These are phyloP conservation scores for Cardinalis cardinalis DNA, from an alignment of 2,113 vertebrate genomes.

Conservation along the genomic window DNA sequence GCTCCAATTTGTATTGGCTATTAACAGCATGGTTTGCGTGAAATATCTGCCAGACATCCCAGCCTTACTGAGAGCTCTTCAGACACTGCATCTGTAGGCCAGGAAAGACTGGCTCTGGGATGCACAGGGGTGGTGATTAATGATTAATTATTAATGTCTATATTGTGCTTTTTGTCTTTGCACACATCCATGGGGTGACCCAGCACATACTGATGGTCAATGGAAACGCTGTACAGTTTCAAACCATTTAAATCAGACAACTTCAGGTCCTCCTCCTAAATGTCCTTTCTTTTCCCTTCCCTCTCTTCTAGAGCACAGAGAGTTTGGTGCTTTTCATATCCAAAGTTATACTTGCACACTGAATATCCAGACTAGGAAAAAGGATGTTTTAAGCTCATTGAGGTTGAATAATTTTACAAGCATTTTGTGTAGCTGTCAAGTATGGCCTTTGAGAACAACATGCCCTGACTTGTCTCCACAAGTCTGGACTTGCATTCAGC, in stretches of 20 bases:
- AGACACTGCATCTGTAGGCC: not conserved
- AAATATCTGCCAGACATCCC: not conserved
- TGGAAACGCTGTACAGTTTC: not conserved
- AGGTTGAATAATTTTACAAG: not conserved
- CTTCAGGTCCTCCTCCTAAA: not conserved
- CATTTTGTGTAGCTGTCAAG: not conserved
- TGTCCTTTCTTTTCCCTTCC: not conserved
- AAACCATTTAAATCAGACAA: not conserved
- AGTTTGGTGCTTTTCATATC: not conserved
- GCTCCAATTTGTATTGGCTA: not conserved
- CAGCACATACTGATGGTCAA: not conserved
- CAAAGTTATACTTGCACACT: not conserved
- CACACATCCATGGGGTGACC: not conserved
- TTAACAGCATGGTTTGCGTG: not conserved
- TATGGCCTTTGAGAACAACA: not conserved
- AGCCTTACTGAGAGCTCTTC: not conserved
- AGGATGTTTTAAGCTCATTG: not conserved
- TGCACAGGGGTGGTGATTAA: not conserved
- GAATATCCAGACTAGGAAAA: not conserved
- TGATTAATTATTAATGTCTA: not conserved
- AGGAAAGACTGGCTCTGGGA: not conserved
- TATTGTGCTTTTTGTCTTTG: not conserved
- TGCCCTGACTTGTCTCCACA: not conserved
- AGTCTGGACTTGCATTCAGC: not conserved
- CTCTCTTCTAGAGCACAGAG: not conserved